Percentiles rank a stretch among this genome's conserved stretches.
These are phyloP conservation scores for Sisor rabdophorus DNA, from an alignment of 2,113 vertebrate species.

Conservation along the genomic window DNA sequence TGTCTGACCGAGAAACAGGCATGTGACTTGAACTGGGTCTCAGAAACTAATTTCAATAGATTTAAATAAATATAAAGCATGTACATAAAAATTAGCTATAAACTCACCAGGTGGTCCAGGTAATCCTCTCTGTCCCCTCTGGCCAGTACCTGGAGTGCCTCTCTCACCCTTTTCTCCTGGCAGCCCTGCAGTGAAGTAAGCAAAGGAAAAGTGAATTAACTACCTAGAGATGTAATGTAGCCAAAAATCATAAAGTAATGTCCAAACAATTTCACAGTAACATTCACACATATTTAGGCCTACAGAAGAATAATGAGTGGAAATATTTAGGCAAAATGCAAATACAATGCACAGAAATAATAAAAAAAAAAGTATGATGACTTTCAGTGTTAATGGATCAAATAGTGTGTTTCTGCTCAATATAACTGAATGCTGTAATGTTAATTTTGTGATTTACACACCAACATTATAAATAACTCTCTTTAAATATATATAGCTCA, in stretches of 20 bases:
- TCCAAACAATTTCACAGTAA: not conserved
- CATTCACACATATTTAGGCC: slow-evolving; percentile 1
- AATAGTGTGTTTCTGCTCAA: not conserved
- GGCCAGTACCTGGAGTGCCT: slow-evolving; percentile 73
- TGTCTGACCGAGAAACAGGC: not conserved
- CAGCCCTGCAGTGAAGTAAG: slow-evolving; percentile 68
- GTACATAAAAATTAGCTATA: no score
- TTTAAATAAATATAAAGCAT: no score
- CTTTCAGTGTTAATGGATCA: not conserved
- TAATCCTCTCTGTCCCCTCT: slow-evolving; percentile 83
- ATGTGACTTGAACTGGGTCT: not conserved
- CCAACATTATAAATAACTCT: not conserved
- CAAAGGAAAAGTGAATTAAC: not conserved
- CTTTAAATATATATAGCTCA: not conserved
- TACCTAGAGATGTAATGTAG: not conserved
- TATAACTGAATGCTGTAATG: not conserved
- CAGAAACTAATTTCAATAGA: not conserved
- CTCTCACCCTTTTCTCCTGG: slow-evolving; percentile 94
- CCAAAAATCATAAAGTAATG: not conserved
- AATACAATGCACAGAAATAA: not conserved
- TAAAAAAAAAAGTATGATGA: not conserved
- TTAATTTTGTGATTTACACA: not conserved
- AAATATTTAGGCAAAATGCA: not conserved
- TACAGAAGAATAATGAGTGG: not conserved
- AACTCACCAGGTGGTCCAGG: slow-evolving; percentile 83